phyloP scores from a whole-genome alignment of 2,113 vertebrate species.

The Eupsittula cactorum region DNA sequence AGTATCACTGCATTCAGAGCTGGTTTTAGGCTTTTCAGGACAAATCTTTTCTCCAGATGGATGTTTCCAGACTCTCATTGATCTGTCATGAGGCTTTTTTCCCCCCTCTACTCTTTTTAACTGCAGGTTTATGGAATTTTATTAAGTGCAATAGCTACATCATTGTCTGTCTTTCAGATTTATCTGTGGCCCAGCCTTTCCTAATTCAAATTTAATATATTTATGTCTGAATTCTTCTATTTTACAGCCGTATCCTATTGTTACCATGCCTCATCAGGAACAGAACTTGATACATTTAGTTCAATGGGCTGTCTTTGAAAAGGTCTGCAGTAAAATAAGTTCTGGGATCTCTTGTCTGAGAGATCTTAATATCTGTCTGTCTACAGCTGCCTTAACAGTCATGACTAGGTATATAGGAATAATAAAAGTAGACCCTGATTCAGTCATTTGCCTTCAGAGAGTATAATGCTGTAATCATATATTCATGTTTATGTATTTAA shows the following conservation, averaged over 20 bases:
- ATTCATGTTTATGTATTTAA: neutral
- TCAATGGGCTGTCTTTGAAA: neutral
- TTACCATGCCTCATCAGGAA: neutral
- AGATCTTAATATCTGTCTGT: neutral
- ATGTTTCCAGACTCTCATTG: constrained; percentile 45
- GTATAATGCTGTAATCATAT: neutral
- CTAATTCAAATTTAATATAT: constrained; percentile 23
- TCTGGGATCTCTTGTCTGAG: neutral
- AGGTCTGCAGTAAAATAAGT: neutral
- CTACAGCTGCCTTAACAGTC: neutral
- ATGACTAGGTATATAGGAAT: neutral
- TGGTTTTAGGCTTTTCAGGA: neutral
- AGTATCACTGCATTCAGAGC: neutral
- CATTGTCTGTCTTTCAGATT: constrained; percentile 61
- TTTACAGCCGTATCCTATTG: constrained; percentile 30
- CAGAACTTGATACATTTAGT: neutral
- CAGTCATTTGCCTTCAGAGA: neutral
- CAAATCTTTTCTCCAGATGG: constrained; percentile 54
- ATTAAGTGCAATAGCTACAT: constrained; percentile 43
- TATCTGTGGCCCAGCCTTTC: constrained; percentile 9
- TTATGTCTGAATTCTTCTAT: constrained; percentile 54
- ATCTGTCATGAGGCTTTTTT: constrained; percentile 22
- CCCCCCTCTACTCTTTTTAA: constrained; percentile 3
- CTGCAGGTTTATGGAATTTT: constrained; percentile 42
- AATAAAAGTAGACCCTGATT: neutral